phyloP scores from a whole-genome alignment of 1,140 invertebrate species.

The Drosophila parvula region DNA sequence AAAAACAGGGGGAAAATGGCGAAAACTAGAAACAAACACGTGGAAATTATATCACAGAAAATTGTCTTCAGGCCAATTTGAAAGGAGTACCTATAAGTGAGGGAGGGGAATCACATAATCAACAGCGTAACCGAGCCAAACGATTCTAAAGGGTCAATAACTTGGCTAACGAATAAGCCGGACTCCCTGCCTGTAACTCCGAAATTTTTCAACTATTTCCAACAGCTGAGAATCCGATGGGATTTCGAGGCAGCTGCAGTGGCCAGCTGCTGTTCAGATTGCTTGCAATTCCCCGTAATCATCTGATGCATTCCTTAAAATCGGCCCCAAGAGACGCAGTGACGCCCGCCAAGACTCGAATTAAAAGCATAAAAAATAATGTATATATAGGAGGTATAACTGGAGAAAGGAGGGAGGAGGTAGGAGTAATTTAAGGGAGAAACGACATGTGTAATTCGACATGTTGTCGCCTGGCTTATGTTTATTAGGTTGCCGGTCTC shows the following conservation, averaged over 20 bases:
- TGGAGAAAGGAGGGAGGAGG: not conserved
- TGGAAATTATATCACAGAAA: slow-evolving; percentile 63
- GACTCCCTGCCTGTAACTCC: not conserved
- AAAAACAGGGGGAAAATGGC: slow-evolving; percentile 29
- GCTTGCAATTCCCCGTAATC: slow-evolving; percentile 38
- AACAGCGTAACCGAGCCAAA: slow-evolving; percentile 48
- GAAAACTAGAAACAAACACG: slow-evolving; percentile 51
- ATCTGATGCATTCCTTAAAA: slow-evolving; percentile 24
- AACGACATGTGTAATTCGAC: slow-evolving; percentile 55
- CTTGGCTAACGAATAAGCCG: slow-evolving; percentile 43
- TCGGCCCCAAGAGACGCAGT: slow-evolving; percentile 21
- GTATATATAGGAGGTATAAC: not conserved
- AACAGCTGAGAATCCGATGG: slow-evolving; percentile 6
- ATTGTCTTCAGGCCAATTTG: slow-evolving; percentile 43
- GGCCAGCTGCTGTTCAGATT: slow-evolving; percentile 36
- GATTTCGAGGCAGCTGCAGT: slow-evolving; percentile 26
- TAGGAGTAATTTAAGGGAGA: not conserved
- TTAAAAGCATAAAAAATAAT: slow-evolving; percentile 7
- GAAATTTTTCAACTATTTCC: not conserved
- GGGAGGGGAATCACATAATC: slow-evolving; percentile 27
- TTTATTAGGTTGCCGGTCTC: slow-evolving; percentile 40
- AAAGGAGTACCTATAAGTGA: slow-evolving; percentile 16
- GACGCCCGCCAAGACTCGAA: slow-evolving; percentile 36
- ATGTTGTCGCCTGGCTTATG: slow-evolving; percentile 34
- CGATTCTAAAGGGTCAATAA: slow-evolving; percentile 72